Percentiles rank a stretch among this genome's conserved stretches.
These are phyloP conservation scores for Mastigias papua DNA, from an alignment of 30 jellyfish, hydroid and myxozoan species.

Conservation along the genomic window DNA sequence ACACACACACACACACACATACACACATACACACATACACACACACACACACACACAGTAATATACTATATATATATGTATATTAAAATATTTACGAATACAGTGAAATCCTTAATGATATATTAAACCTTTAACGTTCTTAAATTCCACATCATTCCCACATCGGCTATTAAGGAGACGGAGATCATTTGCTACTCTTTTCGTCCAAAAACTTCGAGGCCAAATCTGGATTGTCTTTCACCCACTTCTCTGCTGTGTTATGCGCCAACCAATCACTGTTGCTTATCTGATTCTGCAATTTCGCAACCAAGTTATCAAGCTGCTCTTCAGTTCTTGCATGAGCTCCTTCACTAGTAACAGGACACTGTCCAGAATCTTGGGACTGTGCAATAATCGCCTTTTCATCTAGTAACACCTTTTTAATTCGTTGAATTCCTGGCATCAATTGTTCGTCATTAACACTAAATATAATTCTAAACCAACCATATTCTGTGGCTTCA, in stretches of 20 bases:
- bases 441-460: conserved; percentile 14
- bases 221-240: conserved; percentile 78
- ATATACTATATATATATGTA: too few relatives aligned
- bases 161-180: too few relatives aligned
- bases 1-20: too few relatives aligned
- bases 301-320: conserved; percentile 60
- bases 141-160: not conserved
- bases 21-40: too few relatives aligned
- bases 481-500: conserved; percentile 69
- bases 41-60: too few relatives aligned
- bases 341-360: too few relatives aligned
- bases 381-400: too few relatives aligned
- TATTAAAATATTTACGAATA: not conserved
- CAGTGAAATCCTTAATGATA: not conserved
- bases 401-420: conserved; percentile 20
- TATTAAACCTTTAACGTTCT: too few relatives aligned
- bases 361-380: too few relatives aligned
- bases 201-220: conserved; percentile 60
- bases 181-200: not conserved
- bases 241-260: conserved; percentile 92
- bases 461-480: conserved; percentile 82
- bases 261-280: conserved; percentile 75
- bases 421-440: conserved; percentile 49
- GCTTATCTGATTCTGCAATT: conserved; percentile 57
- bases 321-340: conserved; percentile 7